Evolutionary conservation across 2,888 invertebrate genomes (phyloP).

Genomic region (Agrotis exclamationis): DNA sequence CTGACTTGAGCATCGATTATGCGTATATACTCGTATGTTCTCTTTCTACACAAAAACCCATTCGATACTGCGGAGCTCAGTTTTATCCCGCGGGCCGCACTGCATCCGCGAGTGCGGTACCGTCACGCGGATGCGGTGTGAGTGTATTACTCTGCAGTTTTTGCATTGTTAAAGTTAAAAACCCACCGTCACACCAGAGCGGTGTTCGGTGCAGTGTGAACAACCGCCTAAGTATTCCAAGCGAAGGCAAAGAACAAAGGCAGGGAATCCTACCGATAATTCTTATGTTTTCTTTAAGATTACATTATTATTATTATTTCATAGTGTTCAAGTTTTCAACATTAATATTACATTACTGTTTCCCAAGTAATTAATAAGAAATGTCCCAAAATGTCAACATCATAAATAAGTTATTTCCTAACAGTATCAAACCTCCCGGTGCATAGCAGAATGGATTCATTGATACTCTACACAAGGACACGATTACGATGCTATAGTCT

Average conservation of each 20-base stretch:
- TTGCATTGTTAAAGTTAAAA: too few species aligned
- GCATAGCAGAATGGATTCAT: constrained; percentile 35
- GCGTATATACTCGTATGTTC: too few species aligned
- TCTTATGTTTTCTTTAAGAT: too few species aligned
- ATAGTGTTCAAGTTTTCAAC: too few species aligned
- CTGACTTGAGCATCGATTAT: too few species aligned
- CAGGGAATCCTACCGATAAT: too few species aligned
- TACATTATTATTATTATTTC: too few species aligned
- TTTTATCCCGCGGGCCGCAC: neutral
- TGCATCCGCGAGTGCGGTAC: neutral
- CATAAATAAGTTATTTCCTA: neutral
- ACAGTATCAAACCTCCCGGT: constrained; percentile 4
- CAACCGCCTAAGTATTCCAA: neutral
- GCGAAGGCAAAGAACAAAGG: too few species aligned
- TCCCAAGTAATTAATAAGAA: neutral
- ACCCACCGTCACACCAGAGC: neutral
- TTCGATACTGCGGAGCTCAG: too few species aligned
- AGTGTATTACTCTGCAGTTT: too few species aligned
- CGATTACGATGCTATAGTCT: constrained; percentile 53
- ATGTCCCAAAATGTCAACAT: neutral
- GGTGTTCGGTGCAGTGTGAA: neutral
- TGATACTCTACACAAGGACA: constrained; percentile 65
- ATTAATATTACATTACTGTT: too few species aligned
- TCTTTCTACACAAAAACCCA: too few species aligned
- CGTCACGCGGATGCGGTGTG: neutral